phyloP scores from a whole-genome alignment of 2,888 invertebrate species.

The Pristionchus entomophagus region DNA sequence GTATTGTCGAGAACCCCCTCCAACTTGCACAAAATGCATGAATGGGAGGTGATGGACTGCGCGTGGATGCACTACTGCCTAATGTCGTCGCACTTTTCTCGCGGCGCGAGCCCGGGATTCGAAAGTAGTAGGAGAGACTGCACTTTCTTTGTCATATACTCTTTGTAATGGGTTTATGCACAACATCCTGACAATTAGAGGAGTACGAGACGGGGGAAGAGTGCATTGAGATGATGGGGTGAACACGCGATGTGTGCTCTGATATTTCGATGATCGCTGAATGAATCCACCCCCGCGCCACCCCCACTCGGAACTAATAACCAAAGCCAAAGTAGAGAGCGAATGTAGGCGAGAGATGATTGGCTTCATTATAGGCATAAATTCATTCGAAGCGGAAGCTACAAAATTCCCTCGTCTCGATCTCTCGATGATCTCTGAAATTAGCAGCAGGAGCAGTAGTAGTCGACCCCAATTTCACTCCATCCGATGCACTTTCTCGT shows the following conservation, averaged over 20 bases:
- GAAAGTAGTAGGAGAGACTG: background rate
- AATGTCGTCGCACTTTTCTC: constrained; percentile 15
- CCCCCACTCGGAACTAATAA: background rate
- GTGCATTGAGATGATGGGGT: background rate
- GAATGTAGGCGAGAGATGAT: background rate
- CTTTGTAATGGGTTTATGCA: background rate
- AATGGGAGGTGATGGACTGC: background rate
- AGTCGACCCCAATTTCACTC: background rate
- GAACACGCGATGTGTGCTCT: background rate
- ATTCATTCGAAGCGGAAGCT: background rate
- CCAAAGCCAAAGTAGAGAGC: too few relatives aligned
- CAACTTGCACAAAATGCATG: background rate
- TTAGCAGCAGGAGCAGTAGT: background rate
- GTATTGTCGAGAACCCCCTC: too few relatives aligned
- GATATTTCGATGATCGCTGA: background rate
- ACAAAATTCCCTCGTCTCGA: background rate
- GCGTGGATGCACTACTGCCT: constrained; percentile 6
- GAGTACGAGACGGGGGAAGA: background rate
- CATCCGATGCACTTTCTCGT: background rate
- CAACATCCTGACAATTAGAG: too few relatives aligned
- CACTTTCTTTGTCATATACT: constrained; percentile 5
- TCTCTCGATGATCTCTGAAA: background rate
- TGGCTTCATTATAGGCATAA: constrained; percentile 19
- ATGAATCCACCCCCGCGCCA: background rate
- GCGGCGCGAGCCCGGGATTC: background rate